Conservation (phyloP, 1,140 invertebrate genomes). For the Protaetia brevitarsis region DNA sequence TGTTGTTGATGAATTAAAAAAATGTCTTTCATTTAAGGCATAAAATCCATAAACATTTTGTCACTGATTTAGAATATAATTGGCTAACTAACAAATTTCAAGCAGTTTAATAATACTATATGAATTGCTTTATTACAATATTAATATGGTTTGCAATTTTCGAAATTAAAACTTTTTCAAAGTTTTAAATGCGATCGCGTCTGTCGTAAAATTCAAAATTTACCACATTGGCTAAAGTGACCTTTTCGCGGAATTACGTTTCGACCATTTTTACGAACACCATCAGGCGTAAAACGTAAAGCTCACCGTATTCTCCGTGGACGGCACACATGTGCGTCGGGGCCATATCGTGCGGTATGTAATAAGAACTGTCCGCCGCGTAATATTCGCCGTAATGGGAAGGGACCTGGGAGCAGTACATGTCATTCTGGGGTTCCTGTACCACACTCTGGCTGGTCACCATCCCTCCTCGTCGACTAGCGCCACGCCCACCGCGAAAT, state of each 20-base stretch:
- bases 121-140: too few relatives aligned
- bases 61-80: too few relatives aligned
- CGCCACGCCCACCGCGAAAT: slow-evolving; percentile 27
- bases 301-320: slow-evolving; percentile 45
- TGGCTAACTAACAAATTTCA: too few relatives aligned
- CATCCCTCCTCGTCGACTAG: slow-evolving; percentile 39
- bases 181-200: too few relatives aligned
- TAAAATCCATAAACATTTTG: too few relatives aligned
- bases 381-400: slow-evolving; percentile 45
- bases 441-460: slow-evolving; percentile 47
- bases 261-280: neutral
- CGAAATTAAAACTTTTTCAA: too few relatives aligned
- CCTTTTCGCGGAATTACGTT: neutral
- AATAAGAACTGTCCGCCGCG: slow-evolving; percentile 37
- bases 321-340: slow-evolving; percentile 37
- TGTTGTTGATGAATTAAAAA: too few relatives aligned
- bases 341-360: slow-evolving; percentile 34
- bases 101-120: too few relatives aligned
- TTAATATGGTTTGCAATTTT: too few relatives aligned
- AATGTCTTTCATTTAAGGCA: too few relatives aligned
- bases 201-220: too few relatives aligned
- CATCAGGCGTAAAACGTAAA: neutral
- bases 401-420: slow-evolving; percentile 42
- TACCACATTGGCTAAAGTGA: too few relatives aligned
- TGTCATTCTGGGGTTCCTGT: slow-evolving; percentile 41